Evolutionary conservation across 2,888 invertebrate species (phyloP).

Genomic region (Agriopis leucophaearia): DNA sequence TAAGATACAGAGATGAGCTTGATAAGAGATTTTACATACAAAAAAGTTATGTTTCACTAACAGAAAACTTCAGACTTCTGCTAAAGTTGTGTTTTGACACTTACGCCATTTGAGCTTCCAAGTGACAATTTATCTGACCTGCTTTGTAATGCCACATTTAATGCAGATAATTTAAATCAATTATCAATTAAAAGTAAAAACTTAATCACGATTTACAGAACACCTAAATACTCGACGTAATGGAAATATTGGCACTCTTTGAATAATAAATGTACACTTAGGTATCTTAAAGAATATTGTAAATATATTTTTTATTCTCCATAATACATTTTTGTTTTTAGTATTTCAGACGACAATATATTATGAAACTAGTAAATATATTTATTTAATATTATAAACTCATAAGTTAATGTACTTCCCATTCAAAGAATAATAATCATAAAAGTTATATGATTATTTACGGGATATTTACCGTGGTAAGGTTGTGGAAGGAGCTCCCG

Average conservation of each 20-base stretch:
- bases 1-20: no score
- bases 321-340: neutral
- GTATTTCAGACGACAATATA: constrained; percentile 3
- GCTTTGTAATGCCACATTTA: constrained; percentile 7
- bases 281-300: neutral
- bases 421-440: constrained; percentile 13
- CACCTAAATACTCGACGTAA: constrained; percentile 20
- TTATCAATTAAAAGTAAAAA: constrained; percentile 9
- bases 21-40: no score
- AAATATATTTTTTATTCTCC: constrained; percentile 3
- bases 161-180: neutral
- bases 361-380: constrained; percentile 10
- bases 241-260: constrained; percentile 41
- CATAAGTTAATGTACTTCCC: constrained; percentile 6
- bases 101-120: no score
- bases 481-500: no score
- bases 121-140: neutral
- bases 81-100: no score
- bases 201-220: constrained; percentile 7
- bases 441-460: no score
- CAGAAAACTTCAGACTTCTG: no score
- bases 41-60: no score
- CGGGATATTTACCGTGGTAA: no score
- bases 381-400: constrained; percentile 7
- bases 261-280: constrained; percentile 32